Conservation (phyloP, 2,113 vertebrate species). For the Rhinoptilus africanus region DNA sequence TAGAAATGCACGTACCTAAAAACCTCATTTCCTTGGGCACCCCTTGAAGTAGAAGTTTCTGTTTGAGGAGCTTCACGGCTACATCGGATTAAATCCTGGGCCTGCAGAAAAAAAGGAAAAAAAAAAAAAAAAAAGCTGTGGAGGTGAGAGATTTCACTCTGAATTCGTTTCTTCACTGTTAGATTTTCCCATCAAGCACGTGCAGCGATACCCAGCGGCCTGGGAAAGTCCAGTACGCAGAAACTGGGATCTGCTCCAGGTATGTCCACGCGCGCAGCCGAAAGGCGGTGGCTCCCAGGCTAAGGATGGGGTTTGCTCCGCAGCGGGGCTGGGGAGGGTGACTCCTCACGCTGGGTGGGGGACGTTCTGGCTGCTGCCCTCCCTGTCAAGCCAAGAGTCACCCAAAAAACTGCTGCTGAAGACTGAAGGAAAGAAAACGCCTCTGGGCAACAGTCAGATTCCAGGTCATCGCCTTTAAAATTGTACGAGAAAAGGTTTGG, state of each 20-base stretch:
- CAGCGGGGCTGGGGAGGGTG: background rate
- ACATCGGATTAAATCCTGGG: background rate
- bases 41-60: background rate
- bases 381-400: rapidly evolving
- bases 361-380: background rate
- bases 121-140: background rate
- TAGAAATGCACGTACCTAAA: background rate
- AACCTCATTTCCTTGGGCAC: background rate
- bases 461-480: background rate
- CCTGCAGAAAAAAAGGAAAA: background rate
- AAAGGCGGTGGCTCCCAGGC: rapidly evolving
- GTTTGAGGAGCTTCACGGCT: background rate
- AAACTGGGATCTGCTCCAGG: background rate
- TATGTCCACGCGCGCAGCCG: rapidly evolving
- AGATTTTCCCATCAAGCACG: background rate
- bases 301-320: rapidly evolving
- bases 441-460: background rate
- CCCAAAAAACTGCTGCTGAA: background rate
- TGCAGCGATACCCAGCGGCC: background rate
- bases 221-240: background rate
- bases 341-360: rapidly evolving
- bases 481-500: background rate
- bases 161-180: background rate
- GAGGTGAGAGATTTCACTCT: background rate
- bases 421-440: background rate